phyloP scores from a whole-genome alignment of 1,140 invertebrate species.

The Drosophila varians region DNA sequence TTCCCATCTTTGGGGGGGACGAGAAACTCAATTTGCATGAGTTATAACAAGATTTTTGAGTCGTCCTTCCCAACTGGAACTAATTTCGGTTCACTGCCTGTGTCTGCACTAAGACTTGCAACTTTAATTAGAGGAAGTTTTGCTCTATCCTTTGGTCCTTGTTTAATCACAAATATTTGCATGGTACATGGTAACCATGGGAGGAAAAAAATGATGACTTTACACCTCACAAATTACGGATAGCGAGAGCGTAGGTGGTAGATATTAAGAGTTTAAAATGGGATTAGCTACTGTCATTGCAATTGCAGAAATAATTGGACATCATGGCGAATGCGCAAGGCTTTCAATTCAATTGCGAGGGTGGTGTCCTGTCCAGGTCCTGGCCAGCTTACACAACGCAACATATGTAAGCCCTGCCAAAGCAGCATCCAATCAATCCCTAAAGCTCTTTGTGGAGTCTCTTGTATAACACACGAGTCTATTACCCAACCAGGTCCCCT shows the following conservation, averaged over 20 bases:
- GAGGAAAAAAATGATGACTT: not conserved
- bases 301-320: conserved; percentile 32
- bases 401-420: conserved; percentile 5
- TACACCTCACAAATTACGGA: too few relatives aligned
- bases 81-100: conserved; percentile 42
- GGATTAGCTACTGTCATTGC: not conserved
- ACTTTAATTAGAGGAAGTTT: not conserved
- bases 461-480: conserved; percentile 27
- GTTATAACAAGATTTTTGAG: conserved; percentile 33
- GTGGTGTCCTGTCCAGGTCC: not conserved
- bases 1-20: not conserved
- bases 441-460: not conserved
- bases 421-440: conserved; percentile 30
- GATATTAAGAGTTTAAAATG: not conserved
- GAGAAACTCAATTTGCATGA: conserved; percentile 63
- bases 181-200: not conserved
- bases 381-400: conserved; percentile 15
- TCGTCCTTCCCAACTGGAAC: conserved; percentile 32
- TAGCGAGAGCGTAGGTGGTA: not conserved
- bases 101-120: conserved; percentile 19
- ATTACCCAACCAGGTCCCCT: conserved; percentile 16
- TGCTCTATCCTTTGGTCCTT: not conserved
- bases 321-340: conserved; percentile 9
- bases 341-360: conserved; percentile 10
- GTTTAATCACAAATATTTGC: not conserved